Conservation (phyloP, 2,888 invertebrate species). For the Augochlorella aurata region DNA sequence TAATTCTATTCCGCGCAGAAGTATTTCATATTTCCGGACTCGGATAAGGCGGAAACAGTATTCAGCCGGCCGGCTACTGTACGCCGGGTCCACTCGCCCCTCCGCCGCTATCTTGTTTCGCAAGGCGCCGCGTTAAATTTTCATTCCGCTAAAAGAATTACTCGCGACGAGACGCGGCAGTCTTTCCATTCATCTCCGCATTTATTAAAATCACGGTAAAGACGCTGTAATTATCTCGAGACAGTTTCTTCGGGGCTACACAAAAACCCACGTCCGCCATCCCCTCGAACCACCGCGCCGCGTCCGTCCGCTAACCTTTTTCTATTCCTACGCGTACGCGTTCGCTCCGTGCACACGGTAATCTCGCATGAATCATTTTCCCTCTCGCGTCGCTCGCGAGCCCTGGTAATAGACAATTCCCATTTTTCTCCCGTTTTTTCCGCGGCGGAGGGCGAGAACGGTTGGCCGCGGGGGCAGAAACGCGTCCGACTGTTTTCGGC, state of each 20-base stretch:
- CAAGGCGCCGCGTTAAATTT: conserved; percentile 43
- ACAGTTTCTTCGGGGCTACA: conserved; percentile 33
- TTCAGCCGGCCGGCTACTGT: background rate
- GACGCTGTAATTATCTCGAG: conserved; percentile 58
- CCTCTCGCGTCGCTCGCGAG: conserved; percentile 7
- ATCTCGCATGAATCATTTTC: conserved; percentile 53
- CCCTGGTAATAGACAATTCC: conserved; percentile 50
- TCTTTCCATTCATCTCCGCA: conserved; percentile 47
- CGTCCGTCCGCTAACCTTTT: background rate
- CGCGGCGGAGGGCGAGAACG: background rate
- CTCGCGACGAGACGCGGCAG: conserved; percentile 35
- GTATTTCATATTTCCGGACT: conserved; percentile 42
- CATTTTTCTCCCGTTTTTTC: conserved; percentile 20
- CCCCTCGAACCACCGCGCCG: background rate
- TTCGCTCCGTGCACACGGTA: conserved; percentile 2
- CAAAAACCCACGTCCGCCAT: conserved; percentile 5
- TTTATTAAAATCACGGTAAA: conserved; percentile 56
- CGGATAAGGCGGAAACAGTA: background rate
- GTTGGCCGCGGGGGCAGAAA: background rate
- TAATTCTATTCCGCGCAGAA: conserved; percentile 44
- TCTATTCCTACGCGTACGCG: background rate
- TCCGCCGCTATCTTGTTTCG: conserved; percentile 19
- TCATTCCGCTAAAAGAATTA: conserved; percentile 56
- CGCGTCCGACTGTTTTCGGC: conserved; percentile 37
- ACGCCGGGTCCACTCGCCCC: background rate